Base-by-base conservation (phyloP, 2,113 vertebrate species). In the Syngnathoides biaculeatus region DNA sequence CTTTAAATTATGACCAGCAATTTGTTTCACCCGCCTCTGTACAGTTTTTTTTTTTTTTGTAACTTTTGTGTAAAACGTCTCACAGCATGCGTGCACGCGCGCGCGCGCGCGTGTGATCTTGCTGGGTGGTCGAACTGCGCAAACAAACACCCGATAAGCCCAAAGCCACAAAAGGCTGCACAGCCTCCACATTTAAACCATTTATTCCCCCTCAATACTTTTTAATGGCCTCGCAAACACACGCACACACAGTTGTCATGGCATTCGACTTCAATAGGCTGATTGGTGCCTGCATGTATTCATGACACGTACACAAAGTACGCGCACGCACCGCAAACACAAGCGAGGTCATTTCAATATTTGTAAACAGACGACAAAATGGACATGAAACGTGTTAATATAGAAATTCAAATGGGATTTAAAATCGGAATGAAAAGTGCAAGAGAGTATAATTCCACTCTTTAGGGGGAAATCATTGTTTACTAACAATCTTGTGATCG, bases 171-270 rank as follows among this genome's bases (percentile, higher is more conserved):
- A 84, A 35, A 84, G 79, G 65, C 60, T 10, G 40, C 68, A 59
- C 76, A 72, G 79, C 79, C 64, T 75, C 71, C 75, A 59, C 82
- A 69, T 79, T 81, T 81, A 81, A 81, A 76, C 72, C 73, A 79
- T 81, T 81, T 79, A 84, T 81, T 79, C 76, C 74, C 71, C 69
- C 67, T 76, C 67, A 79, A 78, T 72, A 77, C 71, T 79, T 77
- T 79, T 94, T 53, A 53, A 53, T 53, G 52, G 22, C 22, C 52
- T 53, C 52, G 5, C 50, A 3, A 10, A 12, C 30, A 35, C 30
- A 35, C 30, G 30, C 30, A 35, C 30, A 35, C 30, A 35, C 30
- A 35, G 95, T 97, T 97, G 95, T 97, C 95, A 97, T 97, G 95
- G 94, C 84, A 93, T 95, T 95, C 93, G 95, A 19, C 84, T 53